Conservation (phyloP, 2,797 vertebrate species). For the Hirundo rustica region DNA sequence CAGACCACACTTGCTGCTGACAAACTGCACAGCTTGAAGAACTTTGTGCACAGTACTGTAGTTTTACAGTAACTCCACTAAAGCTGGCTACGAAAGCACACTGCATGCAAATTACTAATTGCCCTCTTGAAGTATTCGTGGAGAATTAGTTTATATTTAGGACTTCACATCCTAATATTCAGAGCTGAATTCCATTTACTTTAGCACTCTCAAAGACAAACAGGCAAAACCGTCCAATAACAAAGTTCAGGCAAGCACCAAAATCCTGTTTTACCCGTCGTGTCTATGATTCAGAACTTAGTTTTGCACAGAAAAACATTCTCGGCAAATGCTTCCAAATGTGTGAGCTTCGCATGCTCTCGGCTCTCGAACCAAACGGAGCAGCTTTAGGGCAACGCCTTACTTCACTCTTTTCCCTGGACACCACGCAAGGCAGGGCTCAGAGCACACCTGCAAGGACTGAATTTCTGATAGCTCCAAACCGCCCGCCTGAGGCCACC, state of each 20-base stretch:
- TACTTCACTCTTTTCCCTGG: accelerated
- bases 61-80: background rate
- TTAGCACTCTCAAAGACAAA: background rate
- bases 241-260: background rate
- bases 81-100: background rate
- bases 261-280: background rate
- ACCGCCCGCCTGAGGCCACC: accelerated
- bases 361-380: too few relatives aligned
- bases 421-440: accelerated
- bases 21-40: background rate
- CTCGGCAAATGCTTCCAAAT: background rate
- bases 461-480: accelerated
- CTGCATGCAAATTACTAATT: background rate
- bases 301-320: background rate
- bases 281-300: background rate
- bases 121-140: background rate
- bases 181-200: background rate
- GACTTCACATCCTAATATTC: background rate
- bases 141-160: background rate
- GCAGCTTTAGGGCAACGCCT: accelerated
- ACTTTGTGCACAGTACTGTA: background rate
- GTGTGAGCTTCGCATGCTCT: accelerated
- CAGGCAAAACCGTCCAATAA: background rate
- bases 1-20: background rate
- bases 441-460: accelerated